A percentile compares a stretch with the other conserved stretches of the same genome.
Evolutionary conservation across 2,113 vertebrate genomes (phyloP).

Genomic region (Myiozetetes cayanensis): DNA sequence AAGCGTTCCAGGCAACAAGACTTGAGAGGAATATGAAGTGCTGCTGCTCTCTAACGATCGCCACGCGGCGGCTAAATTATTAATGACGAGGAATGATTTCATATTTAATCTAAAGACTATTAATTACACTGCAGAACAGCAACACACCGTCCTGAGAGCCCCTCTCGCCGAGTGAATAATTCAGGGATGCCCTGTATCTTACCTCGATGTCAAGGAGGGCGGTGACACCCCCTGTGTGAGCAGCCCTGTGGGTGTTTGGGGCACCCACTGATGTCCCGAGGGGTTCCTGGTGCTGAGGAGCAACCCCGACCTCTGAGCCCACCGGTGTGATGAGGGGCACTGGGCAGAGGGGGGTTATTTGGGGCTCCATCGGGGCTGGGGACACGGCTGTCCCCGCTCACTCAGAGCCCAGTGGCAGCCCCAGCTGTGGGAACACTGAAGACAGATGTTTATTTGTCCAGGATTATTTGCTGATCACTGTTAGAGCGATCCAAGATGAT

Average conservation of each 20-base stretch:
- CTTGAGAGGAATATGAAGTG: constrained; percentile 48
- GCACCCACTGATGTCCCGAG: background rate
- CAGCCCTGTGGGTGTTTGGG: background rate
- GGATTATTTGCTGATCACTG: constrained; percentile 19
- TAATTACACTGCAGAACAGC: constrained; percentile 68
- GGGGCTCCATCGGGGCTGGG: background rate
- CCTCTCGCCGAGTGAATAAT: constrained; percentile 55
- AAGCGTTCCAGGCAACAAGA: background rate
- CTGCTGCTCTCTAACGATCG: constrained; percentile 48
- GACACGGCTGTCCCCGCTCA: fast-evolving
- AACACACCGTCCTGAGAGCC: constrained; percentile 34
- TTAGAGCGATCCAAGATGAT: constrained; percentile 21
- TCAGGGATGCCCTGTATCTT: constrained; percentile 53
- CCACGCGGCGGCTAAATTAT: constrained; percentile 67
- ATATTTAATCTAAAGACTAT: constrained; percentile 76
- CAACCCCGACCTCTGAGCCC: background rate
- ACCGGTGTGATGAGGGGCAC: fast-evolving
- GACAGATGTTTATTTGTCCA: constrained; percentile 49
- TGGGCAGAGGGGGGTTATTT: background rate
- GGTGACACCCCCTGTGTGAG: background rate
- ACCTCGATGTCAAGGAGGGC: background rate
- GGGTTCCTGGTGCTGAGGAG: background rate
- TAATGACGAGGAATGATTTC: constrained; percentile 70
- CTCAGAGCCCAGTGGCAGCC: background rate
- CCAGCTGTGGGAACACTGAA: background rate